Percentiles rank a stretch among this genome's conserved stretches.
These are phyloP conservation scores for Epinephelus malabaricus DNA, from an alignment of 2,797 vertebrate species.

Conservation along the genomic window DNA sequence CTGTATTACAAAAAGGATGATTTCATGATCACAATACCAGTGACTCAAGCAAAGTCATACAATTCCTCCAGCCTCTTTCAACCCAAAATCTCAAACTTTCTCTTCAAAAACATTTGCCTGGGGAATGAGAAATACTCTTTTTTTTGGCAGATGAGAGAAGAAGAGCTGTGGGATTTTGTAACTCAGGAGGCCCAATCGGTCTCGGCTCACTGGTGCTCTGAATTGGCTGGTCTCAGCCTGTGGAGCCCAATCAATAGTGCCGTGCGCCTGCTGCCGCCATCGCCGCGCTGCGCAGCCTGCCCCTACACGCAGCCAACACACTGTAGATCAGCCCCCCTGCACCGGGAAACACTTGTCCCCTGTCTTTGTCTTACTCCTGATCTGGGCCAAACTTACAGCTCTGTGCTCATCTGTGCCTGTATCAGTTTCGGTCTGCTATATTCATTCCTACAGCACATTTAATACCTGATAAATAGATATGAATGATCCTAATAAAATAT, in stretches of 20 bases:
- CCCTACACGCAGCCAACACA: conserved; percentile 60
- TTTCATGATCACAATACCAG: conserved; percentile 14
- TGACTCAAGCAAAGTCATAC: conserved; percentile 20
- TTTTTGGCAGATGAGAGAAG: conserved; percentile 78
- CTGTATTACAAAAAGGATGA: neutral
- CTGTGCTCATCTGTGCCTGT: neutral
- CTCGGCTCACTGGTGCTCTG: conserved; percentile 87
- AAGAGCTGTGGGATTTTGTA: conserved; percentile 83
- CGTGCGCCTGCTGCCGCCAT: conserved; percentile 69
- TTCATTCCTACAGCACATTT: neutral
- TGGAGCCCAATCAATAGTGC: conserved; percentile 86
- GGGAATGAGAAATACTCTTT: conserved; percentile 72
- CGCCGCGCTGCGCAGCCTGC: conserved; percentile 55
- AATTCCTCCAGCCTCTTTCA: conserved; percentile 26
- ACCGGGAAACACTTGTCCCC: conserved; percentile 46
- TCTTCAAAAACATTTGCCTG: conserved; percentile 75
- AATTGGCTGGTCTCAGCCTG: conserved; percentile 88
- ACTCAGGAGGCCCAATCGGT: conserved; percentile 87
- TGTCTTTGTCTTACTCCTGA: conserved; percentile 51
- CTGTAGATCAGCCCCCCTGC: conserved; percentile 51
- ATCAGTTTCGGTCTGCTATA: neutral
- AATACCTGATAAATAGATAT: conserved; percentile 12
- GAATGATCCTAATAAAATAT: neutral
- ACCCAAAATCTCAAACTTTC: conserved; percentile 65
- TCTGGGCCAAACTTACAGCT: conserved; percentile 32